Evolutionary conservation across 2,113 vertebrate species (phyloP).

Genomic region (Carassius gibelio): DNA sequence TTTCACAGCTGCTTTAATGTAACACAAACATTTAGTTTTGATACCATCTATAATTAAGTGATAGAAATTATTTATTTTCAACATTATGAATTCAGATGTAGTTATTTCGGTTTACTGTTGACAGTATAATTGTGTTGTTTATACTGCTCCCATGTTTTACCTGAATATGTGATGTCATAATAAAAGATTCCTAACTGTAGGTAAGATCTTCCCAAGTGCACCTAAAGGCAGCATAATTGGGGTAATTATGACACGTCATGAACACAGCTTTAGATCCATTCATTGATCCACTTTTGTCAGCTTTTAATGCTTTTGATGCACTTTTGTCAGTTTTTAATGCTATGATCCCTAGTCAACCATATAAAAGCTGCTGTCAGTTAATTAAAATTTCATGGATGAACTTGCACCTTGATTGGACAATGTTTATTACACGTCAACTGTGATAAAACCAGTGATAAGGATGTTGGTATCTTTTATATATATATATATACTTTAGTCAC

Average conservation of each 20-base stretch:
- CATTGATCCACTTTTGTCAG: background rate
- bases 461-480: background rate
- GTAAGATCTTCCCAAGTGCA: too few species aligned
- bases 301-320: too few species aligned
- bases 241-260: background rate
- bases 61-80: background rate
- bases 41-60: background rate
- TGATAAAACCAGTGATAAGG: background rate
- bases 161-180: background rate
- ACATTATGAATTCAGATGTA: background rate
- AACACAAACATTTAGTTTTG: background rate
- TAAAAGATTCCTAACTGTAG: background rate
- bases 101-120: background rate
- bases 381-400: background rate
- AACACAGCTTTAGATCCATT: background rate
- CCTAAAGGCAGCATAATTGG: too few species aligned
- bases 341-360: background rate
- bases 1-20: background rate
- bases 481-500: background rate
- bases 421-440: background rate
- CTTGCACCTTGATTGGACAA: background rate
- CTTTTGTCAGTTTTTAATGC: background rate
- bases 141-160: too few species aligned
- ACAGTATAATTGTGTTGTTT: too few species aligned
- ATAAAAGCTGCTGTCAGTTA: background rate